phyloP scores from a whole-genome alignment of 2,888 invertebrate genomes.

The Nymphalis c-album region DNA sequence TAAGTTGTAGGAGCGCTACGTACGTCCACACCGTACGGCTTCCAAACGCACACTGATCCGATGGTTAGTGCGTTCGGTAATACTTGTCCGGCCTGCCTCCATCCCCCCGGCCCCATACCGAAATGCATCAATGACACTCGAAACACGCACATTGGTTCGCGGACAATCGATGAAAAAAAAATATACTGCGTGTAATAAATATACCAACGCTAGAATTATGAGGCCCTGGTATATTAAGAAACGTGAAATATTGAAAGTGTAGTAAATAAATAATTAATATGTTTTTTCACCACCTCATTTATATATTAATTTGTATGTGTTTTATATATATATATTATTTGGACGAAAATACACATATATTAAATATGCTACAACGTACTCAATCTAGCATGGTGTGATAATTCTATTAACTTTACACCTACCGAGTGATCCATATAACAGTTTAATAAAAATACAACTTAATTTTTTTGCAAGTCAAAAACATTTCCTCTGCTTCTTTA shows the following conservation, averaged over 20 bases:
- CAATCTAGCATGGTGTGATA: no score
- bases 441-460: not conserved
- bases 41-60: conserved; percentile 73
- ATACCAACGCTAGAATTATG: conserved; percentile 33
- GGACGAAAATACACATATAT: no score
- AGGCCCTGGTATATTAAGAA: conserved; percentile 21
- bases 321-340: no score
- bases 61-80: conserved; percentile 43
- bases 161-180: conserved; percentile 49
- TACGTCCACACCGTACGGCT: conserved; percentile 63
- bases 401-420: no score
- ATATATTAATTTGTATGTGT: no score
- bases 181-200: conserved; percentile 36
- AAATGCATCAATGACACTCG: conserved; percentile 81
- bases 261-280: not conserved
- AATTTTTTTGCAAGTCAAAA: not conserved
- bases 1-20: conserved; percentile 73
- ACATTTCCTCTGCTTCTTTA: conserved; percentile 8
- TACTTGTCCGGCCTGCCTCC: conserved; percentile 60
- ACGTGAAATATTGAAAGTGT: conserved; percentile 1
- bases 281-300: not conserved
- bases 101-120: conserved; percentile 70
- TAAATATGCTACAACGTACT: no score
- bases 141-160: conserved; percentile 74
- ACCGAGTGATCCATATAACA: not conserved